Evolutionary conservation across 2,113 vertebrate genomes (phyloP), one percentile per base, ranked within the genome.

Genomic region (Saguinus midas): DNA sequence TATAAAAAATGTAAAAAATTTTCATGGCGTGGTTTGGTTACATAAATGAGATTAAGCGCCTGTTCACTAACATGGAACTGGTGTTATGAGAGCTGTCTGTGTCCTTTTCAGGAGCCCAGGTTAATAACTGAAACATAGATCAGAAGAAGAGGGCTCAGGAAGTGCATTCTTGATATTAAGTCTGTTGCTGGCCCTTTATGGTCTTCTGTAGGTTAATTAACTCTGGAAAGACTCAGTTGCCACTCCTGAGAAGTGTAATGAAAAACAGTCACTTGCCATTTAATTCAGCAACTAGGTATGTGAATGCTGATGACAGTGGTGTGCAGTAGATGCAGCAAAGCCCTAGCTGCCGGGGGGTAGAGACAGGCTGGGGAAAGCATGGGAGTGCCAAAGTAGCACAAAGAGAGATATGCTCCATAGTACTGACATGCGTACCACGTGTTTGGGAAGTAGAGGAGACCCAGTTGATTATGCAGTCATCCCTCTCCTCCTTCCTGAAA

Each of bases 1-100:
- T 97, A 97, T 93, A 48, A 87, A 97, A 97, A 97, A 97, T 91
- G 96, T 13, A 91, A 43, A 35, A 2, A 21, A 40, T 58, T 80
- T 90, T 80, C 20, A 17, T 90, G 29, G 32, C 93, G 43, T 92
- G 90, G 29, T 96, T 61, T 92, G 84, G 40, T 25, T 76, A 82
- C 61, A 45, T 32, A 96, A 87, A 84, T 80, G 45, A 93, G 94
- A 72, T 27, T 55, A 81, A 91, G 43, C 79, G 43, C n/a, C 50
- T 84, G 6, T 21, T 97, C 61, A 23, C 18, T 79, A 17, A 58
- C 82, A 92, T 4, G 87, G 80, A 94, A 73, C 13, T 55, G 9
- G n/a, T 72, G 21, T 87, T 80, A 66, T 79, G 52, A 81, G 70
- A 85, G 21, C 17, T 70, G 35, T 5, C 12, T 45, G 25, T 37